Conservation (phyloP, 2,888 invertebrate genomes). For the Itoplectis maculator region DNA sequence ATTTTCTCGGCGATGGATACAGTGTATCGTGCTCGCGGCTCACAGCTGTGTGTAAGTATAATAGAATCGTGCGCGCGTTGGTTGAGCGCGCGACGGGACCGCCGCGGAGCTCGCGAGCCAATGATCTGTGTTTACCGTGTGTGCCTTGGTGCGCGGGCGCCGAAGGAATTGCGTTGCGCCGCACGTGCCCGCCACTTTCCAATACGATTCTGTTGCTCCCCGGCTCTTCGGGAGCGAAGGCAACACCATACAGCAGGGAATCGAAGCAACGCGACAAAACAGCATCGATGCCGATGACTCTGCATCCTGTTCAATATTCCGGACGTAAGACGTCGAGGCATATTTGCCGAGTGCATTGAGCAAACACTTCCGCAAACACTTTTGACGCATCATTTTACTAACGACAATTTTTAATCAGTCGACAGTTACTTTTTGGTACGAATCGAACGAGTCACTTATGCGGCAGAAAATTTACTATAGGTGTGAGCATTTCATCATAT, state of each 20-base stretch:
- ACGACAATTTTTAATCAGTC: background rate
- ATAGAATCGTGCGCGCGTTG: conserved; percentile 61
- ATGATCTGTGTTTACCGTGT: conserved; percentile 76
- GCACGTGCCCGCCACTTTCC: conserved; percentile 74
- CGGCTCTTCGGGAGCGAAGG: conserved; percentile 33
- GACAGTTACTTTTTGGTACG: no score
- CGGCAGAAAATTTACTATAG: no score
- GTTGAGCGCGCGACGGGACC: conserved; percentile 46
- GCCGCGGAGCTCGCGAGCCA: conserved; percentile 71
- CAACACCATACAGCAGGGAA: conserved; percentile 39
- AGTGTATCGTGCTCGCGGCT: conserved; percentile 17
- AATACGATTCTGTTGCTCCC: conserved; percentile 67
- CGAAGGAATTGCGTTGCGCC: no score
- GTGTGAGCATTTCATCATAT: no score
- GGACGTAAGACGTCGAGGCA: background rate
- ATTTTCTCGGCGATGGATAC: conserved; percentile 31
- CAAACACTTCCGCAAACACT: background rate
- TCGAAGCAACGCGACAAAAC: conserved; percentile 38
- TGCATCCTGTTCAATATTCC: conserved; percentile 17
- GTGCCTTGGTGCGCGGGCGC: no score
- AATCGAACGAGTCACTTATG: no score
- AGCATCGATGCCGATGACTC: conserved; percentile 30
- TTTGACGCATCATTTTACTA: background rate
- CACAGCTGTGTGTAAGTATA: conserved; percentile 30
- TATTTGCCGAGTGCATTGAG: background rate